phyloP scores from a whole-genome alignment of 1,140 invertebrate species.

The Nylanderia fulva region DNA sequence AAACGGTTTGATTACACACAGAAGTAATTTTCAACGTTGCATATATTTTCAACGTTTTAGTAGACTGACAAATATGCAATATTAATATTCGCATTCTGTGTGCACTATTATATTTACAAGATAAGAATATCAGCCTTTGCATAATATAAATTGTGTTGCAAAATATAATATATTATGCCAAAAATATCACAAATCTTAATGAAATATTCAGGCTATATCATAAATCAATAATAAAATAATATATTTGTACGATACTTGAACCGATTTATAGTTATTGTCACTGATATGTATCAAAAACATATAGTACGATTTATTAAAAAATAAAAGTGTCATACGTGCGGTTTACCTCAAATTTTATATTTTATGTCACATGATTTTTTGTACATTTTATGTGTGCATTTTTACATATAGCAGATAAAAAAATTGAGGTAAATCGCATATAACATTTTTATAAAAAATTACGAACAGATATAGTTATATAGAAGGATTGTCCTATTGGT shows the following conservation, averaged over 20 bases:
- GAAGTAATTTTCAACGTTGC: slow-evolving; percentile 17
- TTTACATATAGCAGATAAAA: neutral
- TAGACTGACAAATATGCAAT: slow-evolving; percentile 30
- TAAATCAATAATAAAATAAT: slow-evolving; percentile 9
- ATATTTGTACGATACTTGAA: neutral
- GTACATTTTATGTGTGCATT: neutral
- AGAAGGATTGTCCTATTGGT: neutral
- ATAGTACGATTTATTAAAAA: neutral
- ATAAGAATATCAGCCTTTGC: neutral
- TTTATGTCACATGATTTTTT: neutral
- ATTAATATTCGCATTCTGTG: slow-evolving; percentile 13
- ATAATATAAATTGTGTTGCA: no score
- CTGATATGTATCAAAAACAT: neutral
- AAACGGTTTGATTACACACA: slow-evolving; percentile 33
- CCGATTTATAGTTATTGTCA: no score
- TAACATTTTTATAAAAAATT: neutral
- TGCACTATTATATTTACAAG: slow-evolving; percentile 1
- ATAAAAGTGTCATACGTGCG: neutral
- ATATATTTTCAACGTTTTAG: slow-evolving; percentile 22
- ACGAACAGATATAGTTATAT: neutral
- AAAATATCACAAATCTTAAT: neutral
- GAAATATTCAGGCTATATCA: neutral
- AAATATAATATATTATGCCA: neutral
- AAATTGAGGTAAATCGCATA: neutral
- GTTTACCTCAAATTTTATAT: slow-evolving; percentile 7